These are phyloP conservation scores for Cheilosia grossa DNA, from an alignment of 2,888 invertebrate genomes.

Conservation along the genomic window DNA sequence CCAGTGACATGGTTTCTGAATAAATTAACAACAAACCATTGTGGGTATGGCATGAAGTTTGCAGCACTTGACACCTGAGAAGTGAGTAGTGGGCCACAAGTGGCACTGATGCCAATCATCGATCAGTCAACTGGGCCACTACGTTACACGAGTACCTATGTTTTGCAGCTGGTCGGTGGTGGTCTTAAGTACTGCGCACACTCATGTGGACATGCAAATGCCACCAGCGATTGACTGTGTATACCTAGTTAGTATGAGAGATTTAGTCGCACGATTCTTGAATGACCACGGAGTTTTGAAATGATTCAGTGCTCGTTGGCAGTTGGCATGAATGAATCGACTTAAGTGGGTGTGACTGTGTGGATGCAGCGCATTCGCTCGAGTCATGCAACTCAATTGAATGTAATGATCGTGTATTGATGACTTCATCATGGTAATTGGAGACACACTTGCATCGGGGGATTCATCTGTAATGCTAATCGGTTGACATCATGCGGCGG, in stretches of 20 bases:
- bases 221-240: conserved; percentile 1
- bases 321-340: conserved; percentile 25
- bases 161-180: neutral
- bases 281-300: conserved; percentile 20
- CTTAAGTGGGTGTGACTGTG: conserved; percentile 45
- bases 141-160: neutral
- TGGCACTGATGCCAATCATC: conserved; percentile 52
- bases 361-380: neutral
- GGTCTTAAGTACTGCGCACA: conserved; percentile 9
- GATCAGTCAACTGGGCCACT: conserved; percentile 46
- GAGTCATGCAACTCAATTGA: conserved; percentile 39
- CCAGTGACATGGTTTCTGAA: conserved; percentile 63
- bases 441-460: neutral
- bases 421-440: conserved; percentile 43
- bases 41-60: conserved; percentile 42
- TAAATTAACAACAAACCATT: conserved; percentile 66
- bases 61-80: conserved; percentile 64
- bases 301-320: conserved; percentile 20
- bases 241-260: neutral
- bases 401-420: conserved; percentile 19
- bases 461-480: conserved; percentile 20
- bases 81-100: conserved; percentile 29
- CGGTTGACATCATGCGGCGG: neutral
- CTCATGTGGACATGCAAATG: conserved; percentile 28
- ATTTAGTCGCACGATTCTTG: conserved; percentile 26